Evolutionary conservation across 2,797 vertebrate species (phyloP), one percentile per base, ranked within the genome.

Genomic region (Okamejei kenojei): DNA sequence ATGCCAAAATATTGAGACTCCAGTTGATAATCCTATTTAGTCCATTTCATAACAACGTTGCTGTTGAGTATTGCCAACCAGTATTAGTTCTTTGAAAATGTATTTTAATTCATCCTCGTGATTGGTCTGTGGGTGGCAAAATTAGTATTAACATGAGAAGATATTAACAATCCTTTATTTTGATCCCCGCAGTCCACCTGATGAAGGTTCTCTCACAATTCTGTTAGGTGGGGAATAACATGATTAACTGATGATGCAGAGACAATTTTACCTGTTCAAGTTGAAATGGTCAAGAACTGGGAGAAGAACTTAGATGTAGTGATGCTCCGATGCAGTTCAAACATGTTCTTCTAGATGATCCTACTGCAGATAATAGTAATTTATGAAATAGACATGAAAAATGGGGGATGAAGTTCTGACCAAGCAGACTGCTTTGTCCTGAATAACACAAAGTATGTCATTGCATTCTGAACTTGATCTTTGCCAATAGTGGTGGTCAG

Each of bases 31-130:
- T 76, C 71, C 90, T 38, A 71, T 76, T 92, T 74, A 45, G 90
- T 76, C 90, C 71, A 92, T 92, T 92, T 92, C 90, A 92, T 29
- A 92, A 92, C 90, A 38, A 76, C 54, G 71, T 91, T 76, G 21
- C 26, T 26, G 71, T 76, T 90, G 88, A 90, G 71, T 90, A 90
- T 71, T 54, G 90, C 23, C 71, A 73, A 76, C 68, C 68, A 73
- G 32, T 1, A 5, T 91, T 26, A 73, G 38, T 21, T 82, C n/a
- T 91, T 38, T 88, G 71, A 74, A 65, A 9, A 19, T 32, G n/a
- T 86, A n/a, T 86, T 29, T 10, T 9, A 88, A 68, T 88, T 88
- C 7, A 68, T 88, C 68, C 61, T 32, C 63, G 8, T 19, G 63
- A 88, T 68, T 2, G 0, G n/a, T 32, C 7, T 35, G n/a, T 88